phyloP scores from a whole-genome alignment of 2,888 invertebrate genomes.

The Tenthredo amoena region DNA sequence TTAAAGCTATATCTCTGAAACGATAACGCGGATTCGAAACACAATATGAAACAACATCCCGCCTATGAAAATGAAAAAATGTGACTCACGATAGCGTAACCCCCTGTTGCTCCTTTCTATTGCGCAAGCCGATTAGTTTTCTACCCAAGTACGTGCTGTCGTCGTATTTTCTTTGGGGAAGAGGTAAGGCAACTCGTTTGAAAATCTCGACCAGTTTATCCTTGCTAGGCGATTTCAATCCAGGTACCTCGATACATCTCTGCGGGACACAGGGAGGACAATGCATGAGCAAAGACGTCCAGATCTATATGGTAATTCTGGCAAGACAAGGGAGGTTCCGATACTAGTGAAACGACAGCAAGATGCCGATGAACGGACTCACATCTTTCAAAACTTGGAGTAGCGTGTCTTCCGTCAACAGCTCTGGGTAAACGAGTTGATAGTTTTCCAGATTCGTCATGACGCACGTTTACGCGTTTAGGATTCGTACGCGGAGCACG shows the following conservation, averaged over 20 bases:
- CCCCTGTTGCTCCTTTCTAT: slow-evolving; percentile 48
- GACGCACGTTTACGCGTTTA: not conserved
- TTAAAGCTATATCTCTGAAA: not conserved
- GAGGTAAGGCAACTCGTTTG: slow-evolving; percentile 69
- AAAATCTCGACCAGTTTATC: slow-evolving; percentile 69
- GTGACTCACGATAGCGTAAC: slow-evolving; percentile 58
- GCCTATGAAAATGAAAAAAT: not conserved
- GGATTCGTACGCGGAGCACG: not conserved
- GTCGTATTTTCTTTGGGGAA: slow-evolving; percentile 67
- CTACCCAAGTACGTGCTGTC: slow-evolving; percentile 60
- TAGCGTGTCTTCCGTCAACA: slow-evolving; percentile 66
- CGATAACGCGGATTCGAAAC: not conserved
- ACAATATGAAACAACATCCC: not conserved
- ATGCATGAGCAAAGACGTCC: not conserved
- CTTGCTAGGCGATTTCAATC: slow-evolving; percentile 63
- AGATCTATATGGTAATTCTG: not conserved
- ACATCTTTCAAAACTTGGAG: slow-evolving; percentile 69
- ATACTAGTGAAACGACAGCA: not conserved
- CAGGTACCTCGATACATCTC: slow-evolving; percentile 69
- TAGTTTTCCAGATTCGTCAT: slow-evolving; percentile 54
- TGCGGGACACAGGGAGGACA: slow-evolving; percentile 54
- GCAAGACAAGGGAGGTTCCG: not conserved
- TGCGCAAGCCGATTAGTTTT: slow-evolving; percentile 62
- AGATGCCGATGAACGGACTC: slow-evolving; percentile 55
- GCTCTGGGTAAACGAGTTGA: slow-evolving; percentile 67